These are phyloP conservation scores for Melanargia galathea DNA, from an alignment of 2,888 invertebrate species.

Conservation along the genomic window DNA sequence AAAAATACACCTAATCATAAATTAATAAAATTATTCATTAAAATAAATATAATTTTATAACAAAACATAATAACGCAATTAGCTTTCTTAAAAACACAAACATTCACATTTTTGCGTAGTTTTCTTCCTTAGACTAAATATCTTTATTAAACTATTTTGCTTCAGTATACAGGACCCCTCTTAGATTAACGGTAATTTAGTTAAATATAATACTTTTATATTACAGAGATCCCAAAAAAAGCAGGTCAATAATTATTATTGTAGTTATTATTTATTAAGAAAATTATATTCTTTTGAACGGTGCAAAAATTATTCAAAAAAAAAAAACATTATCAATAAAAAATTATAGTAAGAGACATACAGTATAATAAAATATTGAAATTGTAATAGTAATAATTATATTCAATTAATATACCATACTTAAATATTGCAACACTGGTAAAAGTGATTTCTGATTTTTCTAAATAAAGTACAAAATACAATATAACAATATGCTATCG, in stretches of 20 bases:
- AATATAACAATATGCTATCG: too few species aligned
- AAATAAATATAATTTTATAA: background rate
- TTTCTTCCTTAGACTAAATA: background rate
- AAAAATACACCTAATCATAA: background rate
- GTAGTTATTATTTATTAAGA: background rate
- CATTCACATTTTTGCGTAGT: background rate
- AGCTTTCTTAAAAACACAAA: background rate
- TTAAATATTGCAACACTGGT: slow-evolving; percentile 13
- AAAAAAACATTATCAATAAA: background rate
- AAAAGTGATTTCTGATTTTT: too few species aligned
- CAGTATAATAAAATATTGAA: background rate
- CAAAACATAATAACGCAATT: background rate
- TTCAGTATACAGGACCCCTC: background rate
- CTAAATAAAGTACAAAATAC: too few species aligned
- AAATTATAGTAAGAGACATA: too few species aligned
- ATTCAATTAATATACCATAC: too few species aligned
- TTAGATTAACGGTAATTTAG: background rate
- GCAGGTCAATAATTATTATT: background rate
- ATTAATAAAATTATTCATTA: background rate
- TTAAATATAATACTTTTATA: slow-evolving; percentile 14
- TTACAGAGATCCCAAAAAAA: background rate
- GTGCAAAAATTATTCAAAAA: too few species aligned
- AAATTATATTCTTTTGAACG: too few species aligned
- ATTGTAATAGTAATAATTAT: too few species aligned
- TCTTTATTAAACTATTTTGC: background rate